Base-by-base conservation (phyloP, 2,888 invertebrate genomes). In the Acrobeloides nanus region DNA sequence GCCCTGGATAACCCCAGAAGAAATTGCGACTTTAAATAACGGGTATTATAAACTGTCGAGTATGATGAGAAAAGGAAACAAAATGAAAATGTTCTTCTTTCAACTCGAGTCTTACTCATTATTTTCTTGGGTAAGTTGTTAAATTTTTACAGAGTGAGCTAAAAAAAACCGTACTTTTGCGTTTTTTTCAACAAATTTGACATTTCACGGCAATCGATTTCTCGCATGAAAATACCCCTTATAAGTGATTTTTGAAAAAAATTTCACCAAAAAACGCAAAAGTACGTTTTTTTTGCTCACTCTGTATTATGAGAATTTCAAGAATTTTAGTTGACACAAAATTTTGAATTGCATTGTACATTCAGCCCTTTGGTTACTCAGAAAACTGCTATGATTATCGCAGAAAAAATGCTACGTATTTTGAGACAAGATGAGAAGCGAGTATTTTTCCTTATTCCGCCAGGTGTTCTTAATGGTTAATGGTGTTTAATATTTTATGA, bases 311-410 rank as follows among this genome's bases (percentile, higher is more conserved):
- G n/a, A 37, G 31, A 8, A 26, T 10, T 7, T 8, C 20, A 42
- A 45, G 47, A 24, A 17, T 54, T 61, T 53, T 27, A 57, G 59
- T 48, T 56, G 8, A 64, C 61, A 15, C 62, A 61, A 26, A 59
- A 59, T 33, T 67, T 66, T 43, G 58, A 62, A 8, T 53, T 70
- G 15, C 53, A 67, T 38, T 70, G 69, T 48, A 55, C 64, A 20
- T 66, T 70, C 48, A 59, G 57, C 21, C 70, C 70, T 6, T 55
- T 70, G 38, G 64, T 65, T 33, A 56, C 63, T 10, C 53, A 66
- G 10, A 46, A 53, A 18, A 40, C 48, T 8, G 66, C 62, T 18
- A 55, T 64, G 37, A 55, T 51, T 31, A 46, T 61, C 7, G 59
- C 66, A 25, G 64, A 69, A 15, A 55, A 55, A 32, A 48, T 68